Conservation (phyloP, 1,140 invertebrate species). For the Drosophila kepulauana region DNA sequence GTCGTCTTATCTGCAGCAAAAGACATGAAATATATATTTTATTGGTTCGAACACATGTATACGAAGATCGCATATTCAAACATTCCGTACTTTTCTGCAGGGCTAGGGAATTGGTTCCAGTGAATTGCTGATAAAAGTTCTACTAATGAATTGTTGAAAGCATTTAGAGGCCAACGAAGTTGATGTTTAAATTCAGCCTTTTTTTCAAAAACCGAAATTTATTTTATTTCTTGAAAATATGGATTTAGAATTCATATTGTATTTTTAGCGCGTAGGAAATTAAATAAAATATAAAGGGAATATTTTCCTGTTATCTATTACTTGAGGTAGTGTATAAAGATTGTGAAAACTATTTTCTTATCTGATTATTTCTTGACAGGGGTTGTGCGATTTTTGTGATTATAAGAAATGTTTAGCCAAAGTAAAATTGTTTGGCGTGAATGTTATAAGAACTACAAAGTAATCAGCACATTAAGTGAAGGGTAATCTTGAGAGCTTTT, state of each 20-base stretch:
- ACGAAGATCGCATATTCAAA: neutral
- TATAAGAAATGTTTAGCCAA: neutral
- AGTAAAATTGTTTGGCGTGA: neutral
- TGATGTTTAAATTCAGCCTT: too few species aligned
- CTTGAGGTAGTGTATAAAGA: neutral
- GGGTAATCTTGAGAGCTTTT: too few species aligned
- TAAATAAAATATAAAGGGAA: too few species aligned
- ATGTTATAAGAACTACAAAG: too few species aligned
- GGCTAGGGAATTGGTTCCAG: neutral
- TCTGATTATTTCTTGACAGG: neutral
- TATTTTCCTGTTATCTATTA: too few species aligned
- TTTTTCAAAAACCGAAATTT: too few species aligned
- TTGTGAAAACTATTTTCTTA: neutral
- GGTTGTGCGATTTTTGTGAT: neutral
- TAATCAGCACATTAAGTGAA: too few species aligned
- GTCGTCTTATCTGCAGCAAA: conserved; percentile 23
- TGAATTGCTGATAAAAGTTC: neutral
- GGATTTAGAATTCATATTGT: too few species aligned
- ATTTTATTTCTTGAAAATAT: too few species aligned
- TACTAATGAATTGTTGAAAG: neutral
- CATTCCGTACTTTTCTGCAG: neutral
- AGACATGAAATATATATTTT: conserved; percentile 1
- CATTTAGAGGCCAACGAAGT: too few species aligned
- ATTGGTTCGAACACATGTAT: neutral
- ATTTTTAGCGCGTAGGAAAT: too few species aligned